Percentiles rank a stretch among this genome's conserved stretches.
These are phyloP conservation scores for Isurus oxyrinchus DNA, from an alignment of 2,113 vertebrate species.

Conservation along the genomic window DNA sequence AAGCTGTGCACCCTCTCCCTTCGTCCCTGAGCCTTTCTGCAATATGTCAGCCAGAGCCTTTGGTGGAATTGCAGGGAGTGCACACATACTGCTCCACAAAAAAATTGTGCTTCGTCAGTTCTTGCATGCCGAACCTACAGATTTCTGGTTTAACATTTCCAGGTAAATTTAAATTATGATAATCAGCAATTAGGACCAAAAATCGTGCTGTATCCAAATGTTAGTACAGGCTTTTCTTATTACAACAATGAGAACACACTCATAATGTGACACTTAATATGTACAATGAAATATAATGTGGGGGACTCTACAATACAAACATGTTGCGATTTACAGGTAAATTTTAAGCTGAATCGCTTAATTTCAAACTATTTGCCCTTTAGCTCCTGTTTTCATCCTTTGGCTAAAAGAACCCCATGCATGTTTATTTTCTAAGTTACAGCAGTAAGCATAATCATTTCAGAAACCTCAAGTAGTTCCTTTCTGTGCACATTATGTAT, in stretches of 20 bases:
- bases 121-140: not conserved
- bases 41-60: too few relatives aligned
- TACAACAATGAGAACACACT: not conserved
- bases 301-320: not conserved
- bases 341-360: not conserved
- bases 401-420: not conserved
- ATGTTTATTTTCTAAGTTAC: not conserved
- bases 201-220: not conserved
- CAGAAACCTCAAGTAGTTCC: not conserved
- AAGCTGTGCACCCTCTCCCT: not conserved
- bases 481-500: not conserved
- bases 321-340: not conserved
- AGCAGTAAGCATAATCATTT: not conserved
- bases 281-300: not conserved
- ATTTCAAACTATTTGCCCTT: not conserved
- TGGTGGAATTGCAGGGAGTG: too few relatives aligned
- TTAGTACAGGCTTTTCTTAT: not conserved
- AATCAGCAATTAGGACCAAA: not conserved
- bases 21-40: not conserved
- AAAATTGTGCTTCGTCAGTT: not conserved
- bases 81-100: too few relatives aligned
- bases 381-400: not conserved
- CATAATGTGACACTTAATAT: not conserved
- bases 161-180: not conserved
- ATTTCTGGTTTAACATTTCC: not conserved